Evolutionary conservation across 2,113 vertebrate genomes (phyloP).

Genomic region (Pangasianodon hypophthalmus): DNA sequence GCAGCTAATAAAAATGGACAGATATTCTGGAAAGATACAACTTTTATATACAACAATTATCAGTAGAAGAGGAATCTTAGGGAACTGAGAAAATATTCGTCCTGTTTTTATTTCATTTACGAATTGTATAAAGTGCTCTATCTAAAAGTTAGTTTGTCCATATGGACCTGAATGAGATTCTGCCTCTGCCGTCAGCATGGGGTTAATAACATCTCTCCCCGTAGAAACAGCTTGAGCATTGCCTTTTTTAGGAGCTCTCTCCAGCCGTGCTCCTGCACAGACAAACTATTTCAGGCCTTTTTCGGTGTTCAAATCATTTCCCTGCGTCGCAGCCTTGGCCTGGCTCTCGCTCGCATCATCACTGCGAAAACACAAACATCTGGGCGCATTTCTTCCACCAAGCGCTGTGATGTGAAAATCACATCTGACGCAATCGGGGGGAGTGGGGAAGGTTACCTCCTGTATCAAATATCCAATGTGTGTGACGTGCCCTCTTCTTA

Average conservation of each 20-base stretch:
- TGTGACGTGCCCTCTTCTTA: constrained; percentile 22
- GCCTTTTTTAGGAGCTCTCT: constrained; percentile 49
- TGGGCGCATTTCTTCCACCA: constrained; percentile 64
- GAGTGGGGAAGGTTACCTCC: constrained; percentile 59
- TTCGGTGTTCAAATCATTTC: constrained; percentile 70
- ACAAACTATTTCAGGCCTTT: constrained; percentile 72
- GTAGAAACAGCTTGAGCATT: constrained; percentile 19
- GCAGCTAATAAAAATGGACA: neutral
- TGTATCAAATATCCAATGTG: constrained; percentile 35
- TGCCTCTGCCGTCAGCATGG: neutral
- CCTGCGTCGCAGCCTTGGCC: constrained; percentile 39
- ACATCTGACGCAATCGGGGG: constrained; percentile 62
- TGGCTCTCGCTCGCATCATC: constrained; percentile 34
- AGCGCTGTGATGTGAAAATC: constrained; percentile 54
- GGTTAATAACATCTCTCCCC: constrained; percentile 8
- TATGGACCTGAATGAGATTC: neutral
- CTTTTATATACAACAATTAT: neutral
- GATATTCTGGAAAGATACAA: neutral
- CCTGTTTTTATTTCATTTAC: neutral
- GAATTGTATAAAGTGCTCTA: neutral
- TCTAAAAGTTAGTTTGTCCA: neutral
- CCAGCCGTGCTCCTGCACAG: constrained; percentile 7
- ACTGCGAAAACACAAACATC: constrained; percentile 64
- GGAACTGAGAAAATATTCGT: neutral
- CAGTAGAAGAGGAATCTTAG: neutral